Conservation (phyloP, 2,888 invertebrate genomes). For the Galerucella pusilla region DNA sequence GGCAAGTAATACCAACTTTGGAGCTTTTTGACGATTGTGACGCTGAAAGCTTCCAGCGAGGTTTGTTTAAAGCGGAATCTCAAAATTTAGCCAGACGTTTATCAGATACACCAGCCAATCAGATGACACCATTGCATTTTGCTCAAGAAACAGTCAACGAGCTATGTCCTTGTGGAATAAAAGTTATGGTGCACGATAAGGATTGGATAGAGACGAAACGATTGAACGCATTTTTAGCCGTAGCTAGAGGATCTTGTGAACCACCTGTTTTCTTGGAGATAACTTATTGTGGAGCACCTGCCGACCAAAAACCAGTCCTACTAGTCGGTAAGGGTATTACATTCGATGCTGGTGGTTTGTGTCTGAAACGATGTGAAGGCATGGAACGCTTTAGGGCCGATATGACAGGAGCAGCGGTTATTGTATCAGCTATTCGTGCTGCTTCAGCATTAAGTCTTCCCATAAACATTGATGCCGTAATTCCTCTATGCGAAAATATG, state of each 20-base stretch:
- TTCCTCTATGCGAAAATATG: constrained; percentile 66
- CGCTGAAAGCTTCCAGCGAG: constrained; percentile 71
- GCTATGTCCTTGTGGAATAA: constrained; percentile 72
- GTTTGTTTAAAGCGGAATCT: constrained; percentile 73
- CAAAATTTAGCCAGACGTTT: constrained; percentile 82
- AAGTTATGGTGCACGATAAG: constrained; percentile 69
- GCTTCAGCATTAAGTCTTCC: constrained; percentile 68
- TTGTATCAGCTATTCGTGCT: constrained; percentile 68
- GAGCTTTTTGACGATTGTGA: constrained; percentile 69
- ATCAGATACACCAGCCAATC: constrained; percentile 82
- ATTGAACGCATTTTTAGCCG: constrained; percentile 75
- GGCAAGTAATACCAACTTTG: constrained; percentile 65
- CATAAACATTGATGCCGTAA: constrained; percentile 66
- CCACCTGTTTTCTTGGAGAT: constrained; percentile 75
- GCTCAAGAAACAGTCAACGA: constrained; percentile 74
- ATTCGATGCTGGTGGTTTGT: constrained; percentile 67
- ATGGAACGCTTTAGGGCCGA: constrained; percentile 66
- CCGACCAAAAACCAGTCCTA: constrained; percentile 69
- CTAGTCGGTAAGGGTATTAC: constrained; percentile 76
- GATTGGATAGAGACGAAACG: constrained; percentile 74
- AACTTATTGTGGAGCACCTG: constrained; percentile 67
- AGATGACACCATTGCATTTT: constrained; percentile 81
- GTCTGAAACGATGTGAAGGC: constrained; percentile 61
- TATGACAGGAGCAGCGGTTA: constrained; percentile 73
- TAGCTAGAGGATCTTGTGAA: constrained; percentile 75